Conservation (phyloP, 1,140 invertebrate species). For the Nymphalis io region DNA sequence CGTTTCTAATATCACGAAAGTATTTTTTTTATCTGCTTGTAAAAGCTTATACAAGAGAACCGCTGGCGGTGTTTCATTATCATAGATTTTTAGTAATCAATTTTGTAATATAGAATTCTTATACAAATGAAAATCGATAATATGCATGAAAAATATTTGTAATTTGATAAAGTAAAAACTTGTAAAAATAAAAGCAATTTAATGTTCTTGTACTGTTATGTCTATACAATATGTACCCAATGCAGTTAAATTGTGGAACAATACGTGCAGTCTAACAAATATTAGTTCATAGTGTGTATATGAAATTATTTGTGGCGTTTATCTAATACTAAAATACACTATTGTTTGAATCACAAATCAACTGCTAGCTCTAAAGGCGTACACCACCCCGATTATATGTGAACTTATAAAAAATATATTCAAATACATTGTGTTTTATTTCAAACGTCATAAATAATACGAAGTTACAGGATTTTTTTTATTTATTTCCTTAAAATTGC, state of each 20-base stretch:
- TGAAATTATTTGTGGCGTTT: slow-evolving; percentile 38
- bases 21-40: slow-evolving; percentile 31
- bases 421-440: slow-evolving; percentile 46
- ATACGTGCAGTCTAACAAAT: slow-evolving; percentile 36
- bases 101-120: slow-evolving; percentile 28
- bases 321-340: slow-evolving; percentile 47
- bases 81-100: slow-evolving; percentile 34
- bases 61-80: slow-evolving; percentile 62
- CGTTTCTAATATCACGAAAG: slow-evolving; percentile 15
- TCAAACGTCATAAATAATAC: slow-evolving; percentile 5
- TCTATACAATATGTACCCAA: slow-evolving; percentile 15
- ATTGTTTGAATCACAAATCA: slow-evolving; percentile 65
- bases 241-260: slow-evolving; percentile 11
- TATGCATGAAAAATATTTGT: slow-evolving; percentile 31
- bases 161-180: slow-evolving; percentile 29
- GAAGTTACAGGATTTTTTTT: background rate
- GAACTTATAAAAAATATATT: slow-evolving; percentile 65
- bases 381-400: slow-evolving; percentile 69
- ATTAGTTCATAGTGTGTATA: slow-evolving; percentile 41
- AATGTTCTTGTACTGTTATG: slow-evolving; percentile 18
- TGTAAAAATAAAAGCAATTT: slow-evolving; percentile 19
- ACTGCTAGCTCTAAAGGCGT: slow-evolving; percentile 62
- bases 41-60: slow-evolving; percentile 41
- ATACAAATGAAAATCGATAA: slow-evolving; percentile 30
- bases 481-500: slow-evolving; percentile 7